Evolutionary conservation across 2,888 invertebrate genomes (phyloP).

Genomic region (Danaus chrysippus): DNA sequence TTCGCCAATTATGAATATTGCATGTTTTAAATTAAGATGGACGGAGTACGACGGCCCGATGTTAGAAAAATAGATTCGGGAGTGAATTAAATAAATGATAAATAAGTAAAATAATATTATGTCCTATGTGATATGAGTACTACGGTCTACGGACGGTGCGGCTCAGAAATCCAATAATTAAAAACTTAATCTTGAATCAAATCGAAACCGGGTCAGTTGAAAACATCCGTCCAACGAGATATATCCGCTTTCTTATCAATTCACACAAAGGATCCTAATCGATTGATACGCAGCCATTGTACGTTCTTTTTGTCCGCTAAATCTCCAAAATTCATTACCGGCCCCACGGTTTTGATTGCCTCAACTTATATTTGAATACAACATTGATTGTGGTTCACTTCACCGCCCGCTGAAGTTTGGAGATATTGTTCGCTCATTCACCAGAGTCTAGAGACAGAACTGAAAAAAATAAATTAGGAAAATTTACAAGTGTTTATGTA

Average conservation of each 20-base stretch:
- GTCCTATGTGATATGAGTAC: too few species aligned
- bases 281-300: slow-evolving; percentile 50
- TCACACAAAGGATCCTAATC: slow-evolving; percentile 51
- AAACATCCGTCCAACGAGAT: slow-evolving; percentile 28
- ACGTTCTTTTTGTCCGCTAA: slow-evolving; percentile 31
- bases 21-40: not conserved
- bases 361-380: slow-evolving; percentile 25
- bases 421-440: not conserved
- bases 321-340: slow-evolving; percentile 32
- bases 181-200: slow-evolving; percentile 19
- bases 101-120: too few species aligned
- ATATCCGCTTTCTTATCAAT: slow-evolving; percentile 27
- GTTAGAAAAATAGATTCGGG: too few species aligned
- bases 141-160: not conserved
- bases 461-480: too few species aligned
- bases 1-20: not conserved
- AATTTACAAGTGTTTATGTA: too few species aligned
- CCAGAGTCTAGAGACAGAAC: too few species aligned
- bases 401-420: not conserved
- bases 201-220: slow-evolving; percentile 28
- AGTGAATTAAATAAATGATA: too few species aligned
- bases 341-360: slow-evolving; percentile 26
- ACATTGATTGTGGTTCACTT: slow-evolving; percentile 9
- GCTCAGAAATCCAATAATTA: not conserved
- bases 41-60: too few species aligned